Percentiles rank a stretch among this genome's conserved stretches.
These are phyloP conservation scores for Dromius quadrimaculatus DNA, from an alignment of 2,888 invertebrate species.

Conservation along the genomic window DNA sequence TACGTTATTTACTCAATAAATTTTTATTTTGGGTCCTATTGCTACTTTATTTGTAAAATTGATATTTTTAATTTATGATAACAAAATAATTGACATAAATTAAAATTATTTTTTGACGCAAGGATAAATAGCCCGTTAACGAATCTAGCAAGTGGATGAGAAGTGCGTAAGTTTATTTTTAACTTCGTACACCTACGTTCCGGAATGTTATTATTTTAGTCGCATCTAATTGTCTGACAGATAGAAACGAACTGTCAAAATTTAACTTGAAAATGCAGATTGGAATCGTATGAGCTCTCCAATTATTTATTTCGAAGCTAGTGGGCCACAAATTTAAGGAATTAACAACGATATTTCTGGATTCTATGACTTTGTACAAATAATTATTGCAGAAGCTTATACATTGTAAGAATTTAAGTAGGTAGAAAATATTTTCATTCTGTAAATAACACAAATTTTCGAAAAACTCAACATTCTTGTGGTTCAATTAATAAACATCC, in stretches of 20 bases:
- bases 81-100: too few species aligned
- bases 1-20: too few species aligned
- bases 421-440: too few species aligned
- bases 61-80: too few species aligned
- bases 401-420: too few species aligned
- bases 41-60: too few species aligned
- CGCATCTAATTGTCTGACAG: slow-evolving; percentile 32
- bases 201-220: slow-evolving; percentile 19
- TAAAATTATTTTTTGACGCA: too few species aligned
- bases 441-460: slow-evolving; percentile 5
- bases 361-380: too few species aligned
- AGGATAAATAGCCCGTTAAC: background rate
- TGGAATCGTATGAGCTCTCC: background rate
- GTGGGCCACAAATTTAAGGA: slow-evolving; percentile 17
- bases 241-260: slow-evolving; percentile 11
- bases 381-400: too few species aligned
- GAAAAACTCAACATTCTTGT: slow-evolving; percentile 23
- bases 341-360: too few species aligned
- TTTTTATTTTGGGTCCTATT: too few species aligned
- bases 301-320: slow-evolving; percentile 9
- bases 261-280: slow-evolving; percentile 15
- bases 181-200: slow-evolving; percentile 15
- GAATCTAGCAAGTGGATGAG: slow-evolving; percentile 3
- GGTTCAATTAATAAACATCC: slow-evolving; percentile 22
- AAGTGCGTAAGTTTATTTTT: slow-evolving; percentile 18